Conservation (phyloP, 2,888 invertebrate species). For the Odontocolon sp. region DNA sequence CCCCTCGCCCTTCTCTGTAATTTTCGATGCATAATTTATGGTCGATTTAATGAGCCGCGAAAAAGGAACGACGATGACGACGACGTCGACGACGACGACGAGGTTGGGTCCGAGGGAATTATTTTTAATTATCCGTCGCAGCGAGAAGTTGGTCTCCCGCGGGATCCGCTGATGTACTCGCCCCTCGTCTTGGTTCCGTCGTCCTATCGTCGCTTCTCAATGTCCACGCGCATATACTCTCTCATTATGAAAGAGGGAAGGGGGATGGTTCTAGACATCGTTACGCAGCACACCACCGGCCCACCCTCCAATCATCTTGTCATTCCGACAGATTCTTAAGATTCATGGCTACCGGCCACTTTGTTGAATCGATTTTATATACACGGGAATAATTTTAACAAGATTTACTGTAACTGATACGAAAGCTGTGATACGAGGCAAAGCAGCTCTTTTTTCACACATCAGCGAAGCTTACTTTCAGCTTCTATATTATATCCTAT, state of each 20-base stretch:
- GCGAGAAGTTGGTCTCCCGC: constrained; percentile 51
- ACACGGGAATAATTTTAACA: constrained; percentile 48
- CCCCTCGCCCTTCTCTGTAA: constrained; percentile 70
- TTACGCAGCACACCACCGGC: constrained; percentile 47
- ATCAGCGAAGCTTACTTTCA: neutral
- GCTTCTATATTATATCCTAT: no score
- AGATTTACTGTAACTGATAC: constrained; percentile 26
- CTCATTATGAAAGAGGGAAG: constrained; percentile 61
- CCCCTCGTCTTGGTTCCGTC: neutral
- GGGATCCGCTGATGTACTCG: constrained; percentile 7
- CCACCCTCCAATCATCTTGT: constrained; percentile 66
- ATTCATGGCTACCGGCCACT: constrained; percentile 62
- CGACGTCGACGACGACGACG: constrained; percentile 63
- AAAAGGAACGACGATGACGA: constrained; percentile 74
- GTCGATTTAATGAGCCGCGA: constrained; percentile 80
- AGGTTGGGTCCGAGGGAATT: constrained; percentile 71
- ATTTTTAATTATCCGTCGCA: constrained; percentile 79
- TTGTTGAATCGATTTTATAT: constrained; percentile 55
- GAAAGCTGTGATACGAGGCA: neutral
- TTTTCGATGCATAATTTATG: constrained; percentile 81
- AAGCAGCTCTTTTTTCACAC: neutral
- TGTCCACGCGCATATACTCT: constrained; percentile 50
- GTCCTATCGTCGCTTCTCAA: constrained; percentile 55
- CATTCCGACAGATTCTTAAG: constrained; percentile 63
- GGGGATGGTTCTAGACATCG: constrained; percentile 57